Evolutionary conservation across 1,140 invertebrate genomes (phyloP).

Genomic region (Bactericera cockerelli): DNA sequence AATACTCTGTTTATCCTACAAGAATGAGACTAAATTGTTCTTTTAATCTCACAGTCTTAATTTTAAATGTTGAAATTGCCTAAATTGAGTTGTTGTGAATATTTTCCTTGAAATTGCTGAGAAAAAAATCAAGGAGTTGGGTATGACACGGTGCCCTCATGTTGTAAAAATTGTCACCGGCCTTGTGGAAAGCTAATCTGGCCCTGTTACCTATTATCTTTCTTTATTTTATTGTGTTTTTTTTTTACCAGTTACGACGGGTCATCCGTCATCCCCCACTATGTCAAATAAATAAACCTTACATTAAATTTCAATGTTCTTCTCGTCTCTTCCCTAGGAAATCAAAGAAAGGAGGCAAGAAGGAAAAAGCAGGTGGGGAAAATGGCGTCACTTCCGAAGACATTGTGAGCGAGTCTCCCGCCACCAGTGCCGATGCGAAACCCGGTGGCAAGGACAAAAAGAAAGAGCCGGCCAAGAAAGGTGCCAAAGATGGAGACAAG

Average conservation of each 20-base stretch:
- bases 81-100: too few species aligned
- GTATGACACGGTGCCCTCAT: neutral
- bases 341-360: slow-evolving; percentile 4
- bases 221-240: neutral
- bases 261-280: too few species aligned
- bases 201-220: neutral
- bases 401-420: neutral
- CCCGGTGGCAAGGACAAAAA: neutral
- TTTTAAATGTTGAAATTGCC: too few species aligned
- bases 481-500: neutral
- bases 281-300: too few species aligned
- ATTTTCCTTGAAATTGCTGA: too few species aligned
- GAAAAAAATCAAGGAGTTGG: too few species aligned
- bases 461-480: neutral
- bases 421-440: neutral
- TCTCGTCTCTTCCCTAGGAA: neutral
- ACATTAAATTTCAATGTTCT: neutral
- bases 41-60: too few species aligned
- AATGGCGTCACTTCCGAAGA: neutral
- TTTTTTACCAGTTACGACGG: neutral
- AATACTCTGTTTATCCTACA: too few species aligned
- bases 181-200: neutral
- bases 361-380: neutral
- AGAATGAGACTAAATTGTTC: too few species aligned
- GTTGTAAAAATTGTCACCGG: neutral